Conservation (phyloP, 2,888 invertebrate species). For the Noctua comes region DNA sequence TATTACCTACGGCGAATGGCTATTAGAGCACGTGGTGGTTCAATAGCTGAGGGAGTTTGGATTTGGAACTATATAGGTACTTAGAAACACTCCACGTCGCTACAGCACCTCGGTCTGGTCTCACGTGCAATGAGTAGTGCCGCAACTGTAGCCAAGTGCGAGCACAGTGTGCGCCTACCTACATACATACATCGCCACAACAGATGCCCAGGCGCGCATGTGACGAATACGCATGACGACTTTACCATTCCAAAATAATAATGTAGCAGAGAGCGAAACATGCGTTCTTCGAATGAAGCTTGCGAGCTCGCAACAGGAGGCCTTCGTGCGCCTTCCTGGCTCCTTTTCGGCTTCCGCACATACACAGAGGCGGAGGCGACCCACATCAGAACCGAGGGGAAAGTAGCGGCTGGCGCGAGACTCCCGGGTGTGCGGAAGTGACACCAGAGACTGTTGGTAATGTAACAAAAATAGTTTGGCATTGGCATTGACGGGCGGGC, state of each 20-base stretch:
- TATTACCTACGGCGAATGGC: not conserved
- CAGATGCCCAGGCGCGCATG: slow-evolving; percentile 9
- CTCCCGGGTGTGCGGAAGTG: slow-evolving; percentile 63
- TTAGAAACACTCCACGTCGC: not conserved
- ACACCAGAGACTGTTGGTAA: slow-evolving; percentile 60
- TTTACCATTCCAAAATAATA: slow-evolving; percentile 20
- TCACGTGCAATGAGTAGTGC: not conserved
- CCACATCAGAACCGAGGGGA: not conserved
- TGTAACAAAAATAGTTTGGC: slow-evolving; percentile 72
- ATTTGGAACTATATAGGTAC: not conserved
- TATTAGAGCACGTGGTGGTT: not conserved
- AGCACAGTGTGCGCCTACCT: not conserved
- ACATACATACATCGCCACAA: not conserved
- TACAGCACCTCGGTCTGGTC: not conserved
- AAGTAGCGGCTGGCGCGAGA: not conserved
- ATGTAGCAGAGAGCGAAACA: not conserved
- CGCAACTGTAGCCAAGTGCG: slow-evolving; percentile 15
- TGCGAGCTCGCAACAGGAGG: not conserved
- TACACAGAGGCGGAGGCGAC: not conserved
- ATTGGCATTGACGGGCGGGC: slow-evolving; percentile 52
- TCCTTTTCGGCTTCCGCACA: not conserved
- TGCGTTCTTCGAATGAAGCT: not conserved
- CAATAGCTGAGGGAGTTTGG: not conserved
- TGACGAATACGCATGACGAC: slow-evolving; percentile 21
- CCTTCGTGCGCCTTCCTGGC: not conserved